These are phyloP conservation scores for Candidula unifasciata DNA, from an alignment of 2,888 invertebrate genomes.

Conservation along the genomic window DNA sequence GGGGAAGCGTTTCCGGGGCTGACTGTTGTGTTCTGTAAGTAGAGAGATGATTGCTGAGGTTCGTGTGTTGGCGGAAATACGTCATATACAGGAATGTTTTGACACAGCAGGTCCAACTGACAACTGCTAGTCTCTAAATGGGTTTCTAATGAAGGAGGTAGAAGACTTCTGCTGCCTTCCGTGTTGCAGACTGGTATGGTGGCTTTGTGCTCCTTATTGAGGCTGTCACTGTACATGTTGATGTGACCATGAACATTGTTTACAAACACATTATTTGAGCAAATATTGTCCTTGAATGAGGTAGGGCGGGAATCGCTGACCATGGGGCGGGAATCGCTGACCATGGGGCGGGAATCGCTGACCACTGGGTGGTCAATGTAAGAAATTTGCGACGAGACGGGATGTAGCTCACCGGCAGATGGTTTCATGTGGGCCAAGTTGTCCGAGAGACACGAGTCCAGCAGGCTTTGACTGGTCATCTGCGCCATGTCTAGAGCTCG, in stretches of 20 bases:
- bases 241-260: background rate
- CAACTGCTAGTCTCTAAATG: background rate
- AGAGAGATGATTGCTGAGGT: background rate
- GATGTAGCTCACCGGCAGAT: background rate
- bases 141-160: slow-evolving; percentile 6
- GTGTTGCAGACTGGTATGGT: background rate
- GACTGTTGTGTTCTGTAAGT: background rate
- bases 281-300: background rate
- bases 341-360: background rate
- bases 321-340: too few species aligned
- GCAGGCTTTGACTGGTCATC: slow-evolving; percentile 19
- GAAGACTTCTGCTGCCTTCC: too few species aligned
- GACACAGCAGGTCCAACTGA: background rate
- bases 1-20: background rate
- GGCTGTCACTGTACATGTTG: background rate
- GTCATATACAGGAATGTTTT: background rate
- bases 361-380: background rate
- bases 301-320: too few species aligned
- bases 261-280: background rate
- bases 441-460: slow-evolving; percentile 25
- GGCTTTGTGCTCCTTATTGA: background rate
- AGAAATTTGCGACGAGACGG: background rate
- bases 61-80: background rate
- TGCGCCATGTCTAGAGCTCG: slow-evolving; percentile 30
- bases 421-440: background rate